Evolutionary conservation across 2,797 vertebrate genomes (phyloP).

Genomic region (Malurus splendens): DNA sequence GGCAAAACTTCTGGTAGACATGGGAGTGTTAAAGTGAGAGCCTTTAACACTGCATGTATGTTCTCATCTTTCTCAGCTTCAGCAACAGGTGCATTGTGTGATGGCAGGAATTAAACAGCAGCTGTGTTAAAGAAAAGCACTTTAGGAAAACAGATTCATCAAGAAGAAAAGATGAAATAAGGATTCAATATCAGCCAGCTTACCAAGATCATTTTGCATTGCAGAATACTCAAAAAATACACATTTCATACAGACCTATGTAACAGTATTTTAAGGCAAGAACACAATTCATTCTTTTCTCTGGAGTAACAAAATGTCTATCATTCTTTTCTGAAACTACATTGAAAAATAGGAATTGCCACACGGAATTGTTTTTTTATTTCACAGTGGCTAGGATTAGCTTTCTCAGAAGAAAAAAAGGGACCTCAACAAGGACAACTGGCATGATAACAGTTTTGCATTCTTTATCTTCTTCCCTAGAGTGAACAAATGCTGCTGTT

Average conservation of each 20-base stretch:
- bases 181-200: neutral
- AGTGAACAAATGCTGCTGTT: neutral
- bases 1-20: neutral
- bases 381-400: neutral
- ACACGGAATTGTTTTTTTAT: neutral
- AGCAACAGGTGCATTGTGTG: neutral
- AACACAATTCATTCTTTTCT: neutral
- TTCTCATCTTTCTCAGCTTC: neutral
- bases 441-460: neutral
- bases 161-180: constrained; percentile 26
- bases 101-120: neutral
- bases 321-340: neutral
- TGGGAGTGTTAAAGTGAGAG: neutral
- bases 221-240: neutral
- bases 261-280: neutral
- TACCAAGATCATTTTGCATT: neutral
- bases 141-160: neutral
- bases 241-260: neutral
- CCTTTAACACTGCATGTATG: neutral
- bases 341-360: neutral
- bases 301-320: neutral
- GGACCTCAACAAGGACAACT: neutral
- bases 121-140: neutral
- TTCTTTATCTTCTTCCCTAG: neutral
- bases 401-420: neutral